phyloP scores from a whole-genome alignment of 2,113 vertebrate species.

The Epinephelus lanceolatus region DNA sequence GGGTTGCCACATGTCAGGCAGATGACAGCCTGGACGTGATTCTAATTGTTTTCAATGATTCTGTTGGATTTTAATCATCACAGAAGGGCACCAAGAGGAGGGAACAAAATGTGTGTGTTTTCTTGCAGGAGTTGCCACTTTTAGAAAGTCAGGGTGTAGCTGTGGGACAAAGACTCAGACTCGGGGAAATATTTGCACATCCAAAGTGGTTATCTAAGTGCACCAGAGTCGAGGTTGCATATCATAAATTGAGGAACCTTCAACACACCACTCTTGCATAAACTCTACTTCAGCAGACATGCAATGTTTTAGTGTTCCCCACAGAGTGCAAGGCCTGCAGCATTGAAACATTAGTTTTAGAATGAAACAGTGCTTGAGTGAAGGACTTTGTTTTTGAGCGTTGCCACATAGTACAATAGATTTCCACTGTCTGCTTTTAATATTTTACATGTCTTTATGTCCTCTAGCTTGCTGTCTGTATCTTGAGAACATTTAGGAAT shows the following conservation, averaged over 20 bases:
- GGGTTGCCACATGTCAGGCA: constrained; percentile 59
- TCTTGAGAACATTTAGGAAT: neutral
- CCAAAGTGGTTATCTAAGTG: constrained; percentile 40
- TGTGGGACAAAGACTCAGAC: constrained; percentile 38
- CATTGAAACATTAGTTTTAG: constrained; percentile 25
- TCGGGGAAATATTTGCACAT: constrained; percentile 46
- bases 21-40: constrained; percentile 75
- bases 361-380: constrained; percentile 11
- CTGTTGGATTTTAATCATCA: constrained; percentile 75
- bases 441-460: neutral
- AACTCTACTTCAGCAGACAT: constrained; percentile 28
- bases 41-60: constrained; percentile 85
- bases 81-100: constrained; percentile 48
- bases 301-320: constrained; percentile 33
- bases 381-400: constrained; percentile 5
- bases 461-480: neutral
- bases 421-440: neutral
- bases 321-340: constrained; percentile 18
- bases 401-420: neutral
- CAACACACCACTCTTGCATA: constrained; percentile 7
- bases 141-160: constrained; percentile 40
- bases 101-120: constrained; percentile 39
- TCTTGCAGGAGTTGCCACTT: constrained; percentile 48
- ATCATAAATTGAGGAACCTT: constrained; percentile 34
- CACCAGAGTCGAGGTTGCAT: constrained; percentile 27